Evolutionary conservation across 1,140 invertebrate species (phyloP).

Genomic region (Coptotermes formosanus): DNA sequence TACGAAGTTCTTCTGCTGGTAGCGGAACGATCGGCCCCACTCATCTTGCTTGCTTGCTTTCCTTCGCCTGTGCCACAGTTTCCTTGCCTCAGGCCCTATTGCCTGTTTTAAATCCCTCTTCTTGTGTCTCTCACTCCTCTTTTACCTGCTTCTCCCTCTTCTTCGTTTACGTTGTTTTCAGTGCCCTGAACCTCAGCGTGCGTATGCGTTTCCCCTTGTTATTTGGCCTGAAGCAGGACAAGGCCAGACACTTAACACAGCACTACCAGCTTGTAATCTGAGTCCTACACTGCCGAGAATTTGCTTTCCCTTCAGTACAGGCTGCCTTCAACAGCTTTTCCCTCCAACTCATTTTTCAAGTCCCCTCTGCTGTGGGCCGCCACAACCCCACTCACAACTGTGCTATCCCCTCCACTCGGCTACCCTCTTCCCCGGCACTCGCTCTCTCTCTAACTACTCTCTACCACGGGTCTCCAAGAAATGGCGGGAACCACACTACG

Average conservation of each 20-base stretch:
- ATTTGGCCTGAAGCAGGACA: no score
- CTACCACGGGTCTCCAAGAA: not conserved
- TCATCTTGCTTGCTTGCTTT: not conserved
- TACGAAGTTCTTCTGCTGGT: not conserved
- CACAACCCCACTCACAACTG: not conserved
- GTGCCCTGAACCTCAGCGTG: no score
- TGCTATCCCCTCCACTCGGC: not conserved
- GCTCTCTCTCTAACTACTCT: not conserved
- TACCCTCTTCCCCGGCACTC: not conserved
- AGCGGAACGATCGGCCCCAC: not conserved
- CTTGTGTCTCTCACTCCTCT: not conserved
- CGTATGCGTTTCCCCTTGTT: no score
- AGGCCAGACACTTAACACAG: not conserved
- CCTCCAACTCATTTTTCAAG: not conserved
- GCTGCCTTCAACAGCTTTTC: not conserved
- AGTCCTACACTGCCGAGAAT: not conserved
- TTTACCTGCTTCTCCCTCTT: not conserved
- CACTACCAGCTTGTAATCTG: not conserved
- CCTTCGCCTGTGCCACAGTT: not conserved
- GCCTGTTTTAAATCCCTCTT: conserved; percentile 6
- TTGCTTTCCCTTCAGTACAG: not conserved
- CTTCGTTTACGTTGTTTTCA: no score
- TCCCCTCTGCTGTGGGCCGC: not conserved
- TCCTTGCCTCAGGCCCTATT: not conserved
- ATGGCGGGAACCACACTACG: not conserved